phyloP scores from a whole-genome alignment of 2,113 vertebrate species.

The Calyptommatus sinebrachiatus region DNA sequence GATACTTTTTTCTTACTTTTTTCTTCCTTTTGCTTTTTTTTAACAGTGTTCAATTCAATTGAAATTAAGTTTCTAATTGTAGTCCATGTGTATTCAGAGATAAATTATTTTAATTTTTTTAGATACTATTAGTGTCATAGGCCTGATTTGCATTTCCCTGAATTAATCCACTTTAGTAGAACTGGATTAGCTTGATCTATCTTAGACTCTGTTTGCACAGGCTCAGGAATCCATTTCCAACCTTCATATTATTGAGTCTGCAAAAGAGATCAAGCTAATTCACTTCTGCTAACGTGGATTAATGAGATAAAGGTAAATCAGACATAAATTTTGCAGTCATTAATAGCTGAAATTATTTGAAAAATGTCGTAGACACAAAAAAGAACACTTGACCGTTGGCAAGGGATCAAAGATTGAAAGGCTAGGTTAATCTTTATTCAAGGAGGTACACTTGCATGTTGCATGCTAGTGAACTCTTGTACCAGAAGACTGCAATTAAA shows the following conservation, averaged over 20 bases:
- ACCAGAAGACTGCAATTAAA: slow-evolving; percentile 37
- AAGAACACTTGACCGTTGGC: slow-evolving; percentile 61
- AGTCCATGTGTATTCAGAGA: background rate
- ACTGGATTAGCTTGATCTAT: too few species aligned
- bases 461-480: slow-evolving; percentile 47
- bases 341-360: slow-evolving; percentile 54
- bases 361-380: slow-evolving; percentile 55
- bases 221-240: too few species aligned
- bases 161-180: too few species aligned
- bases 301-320: too few species aligned
- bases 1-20: too few species aligned
- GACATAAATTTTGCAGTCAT: slow-evolving; percentile 49
- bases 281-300: too few species aligned
- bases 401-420: slow-evolving; percentile 63
- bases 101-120: background rate
- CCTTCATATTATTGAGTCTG: too few species aligned
- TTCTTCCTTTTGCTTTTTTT: too few species aligned
- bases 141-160: too few species aligned
- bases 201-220: too few species aligned
- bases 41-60: background rate
- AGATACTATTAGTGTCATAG: background rate
- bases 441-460: slow-evolving; percentile 35
- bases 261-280: too few species aligned
- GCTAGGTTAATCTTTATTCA: slow-evolving; percentile 71
- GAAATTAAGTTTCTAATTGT: background rate